phyloP scores from a whole-genome alignment of 2,888 invertebrate genomes.

The Prosapia bicincta region DNA sequence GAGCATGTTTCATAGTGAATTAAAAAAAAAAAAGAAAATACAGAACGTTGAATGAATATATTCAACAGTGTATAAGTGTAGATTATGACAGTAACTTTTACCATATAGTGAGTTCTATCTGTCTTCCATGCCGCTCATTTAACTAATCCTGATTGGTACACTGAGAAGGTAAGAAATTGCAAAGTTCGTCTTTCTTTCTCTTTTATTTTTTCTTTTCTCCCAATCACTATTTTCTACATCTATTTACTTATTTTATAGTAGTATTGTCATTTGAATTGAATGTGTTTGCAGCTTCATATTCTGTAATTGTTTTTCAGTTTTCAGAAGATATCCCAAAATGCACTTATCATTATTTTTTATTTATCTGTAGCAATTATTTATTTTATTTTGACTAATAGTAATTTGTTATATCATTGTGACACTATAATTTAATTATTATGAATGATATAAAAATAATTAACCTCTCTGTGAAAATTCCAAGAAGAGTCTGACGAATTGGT shows the following conservation, averaged over 20 bases:
- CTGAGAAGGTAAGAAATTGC: slow-evolving; percentile 27
- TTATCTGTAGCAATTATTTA: neutral
- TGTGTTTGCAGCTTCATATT: neutral
- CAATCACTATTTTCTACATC: neutral
- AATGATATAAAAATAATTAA: neutral
- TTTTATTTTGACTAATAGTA: neutral
- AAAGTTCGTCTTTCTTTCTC: neutral
- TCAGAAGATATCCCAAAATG: neutral
- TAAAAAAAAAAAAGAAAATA: too few species aligned
- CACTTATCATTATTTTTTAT: neutral
- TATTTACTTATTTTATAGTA: neutral
- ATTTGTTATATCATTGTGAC: neutral
- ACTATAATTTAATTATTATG: neutral
- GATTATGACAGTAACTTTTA: neutral
- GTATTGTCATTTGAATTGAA: neutral
- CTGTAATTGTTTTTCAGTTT: neutral
- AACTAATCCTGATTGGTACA: slow-evolving; percentile 24
- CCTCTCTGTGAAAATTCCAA: neutral
- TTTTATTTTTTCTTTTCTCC: neutral
- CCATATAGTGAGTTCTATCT: slow-evolving; percentile 2
- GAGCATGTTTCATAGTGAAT: too few species aligned
- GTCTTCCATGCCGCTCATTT: slow-evolving; percentile 30
- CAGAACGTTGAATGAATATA: too few species aligned
- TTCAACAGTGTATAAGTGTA: neutral
- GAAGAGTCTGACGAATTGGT: neutral